phyloP scores from a whole-genome alignment of 2,113 vertebrate species.

The Pteropus alecto region DNA sequence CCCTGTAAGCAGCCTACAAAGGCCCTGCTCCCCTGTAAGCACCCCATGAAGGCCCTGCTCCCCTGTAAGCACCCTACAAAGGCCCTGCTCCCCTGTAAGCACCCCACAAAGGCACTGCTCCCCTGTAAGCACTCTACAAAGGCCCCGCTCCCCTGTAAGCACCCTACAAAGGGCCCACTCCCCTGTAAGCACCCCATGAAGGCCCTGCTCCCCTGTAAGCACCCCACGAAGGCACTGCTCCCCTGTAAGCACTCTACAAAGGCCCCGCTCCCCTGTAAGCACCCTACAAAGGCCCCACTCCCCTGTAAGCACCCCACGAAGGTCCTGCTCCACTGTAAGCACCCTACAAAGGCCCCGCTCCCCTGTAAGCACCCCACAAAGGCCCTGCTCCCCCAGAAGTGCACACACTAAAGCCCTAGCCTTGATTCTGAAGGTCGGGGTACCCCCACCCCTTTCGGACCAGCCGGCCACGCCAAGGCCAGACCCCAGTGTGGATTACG shows the following conservation, averaged over 20 bases:
- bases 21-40: not conserved
- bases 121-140: not conserved
- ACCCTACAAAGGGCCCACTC: too few relatives aligned
- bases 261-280: not conserved
- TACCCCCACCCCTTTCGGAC: not conserved
- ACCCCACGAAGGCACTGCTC: too few relatives aligned
- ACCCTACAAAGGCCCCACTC: too few relatives aligned
- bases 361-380: not conserved
- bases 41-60: not conserved
- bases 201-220: too few relatives aligned
- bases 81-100: not conserved
- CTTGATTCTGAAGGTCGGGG: not conserved
- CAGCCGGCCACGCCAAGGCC: not conserved
- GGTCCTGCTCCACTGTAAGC: not conserved
- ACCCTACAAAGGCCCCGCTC: too few relatives aligned
- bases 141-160: not conserved
- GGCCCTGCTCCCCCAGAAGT: not conserved
- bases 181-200: not conserved
- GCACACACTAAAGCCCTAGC: not conserved
- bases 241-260: too few relatives aligned
- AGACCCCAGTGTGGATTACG: not conserved
- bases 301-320: not conserved
- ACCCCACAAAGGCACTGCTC: not conserved
- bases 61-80: too few relatives aligned
- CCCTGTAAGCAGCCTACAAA: too few relatives aligned